These are phyloP conservation scores for Dromococcyx pavoninus DNA, from an alignment of 2,797 vertebrate genomes.

Conservation along the genomic window DNA sequence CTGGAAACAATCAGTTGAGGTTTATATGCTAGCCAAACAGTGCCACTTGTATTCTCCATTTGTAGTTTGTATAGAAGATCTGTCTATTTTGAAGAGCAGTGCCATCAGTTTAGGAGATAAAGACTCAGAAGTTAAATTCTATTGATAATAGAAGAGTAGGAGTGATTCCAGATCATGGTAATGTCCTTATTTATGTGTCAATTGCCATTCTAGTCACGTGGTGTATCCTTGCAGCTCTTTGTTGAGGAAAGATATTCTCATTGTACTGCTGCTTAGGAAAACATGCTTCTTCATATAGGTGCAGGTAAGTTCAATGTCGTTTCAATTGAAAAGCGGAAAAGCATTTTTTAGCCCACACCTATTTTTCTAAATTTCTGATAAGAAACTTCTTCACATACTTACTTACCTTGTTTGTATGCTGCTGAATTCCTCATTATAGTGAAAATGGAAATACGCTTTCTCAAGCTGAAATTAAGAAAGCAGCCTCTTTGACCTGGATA, in stretches of 20 bases:
- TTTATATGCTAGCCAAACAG: not conserved
- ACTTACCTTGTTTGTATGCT: not conserved
- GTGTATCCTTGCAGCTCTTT: not conserved
- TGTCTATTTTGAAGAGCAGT: not conserved
- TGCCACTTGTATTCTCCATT: not conserved
- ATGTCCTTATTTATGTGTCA: not conserved
- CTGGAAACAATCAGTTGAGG: not conserved
- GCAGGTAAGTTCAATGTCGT: not conserved
- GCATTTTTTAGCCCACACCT: not conserved
- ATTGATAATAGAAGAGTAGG: not conserved
- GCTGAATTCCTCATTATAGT: not conserved
- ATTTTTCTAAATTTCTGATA: not conserved
- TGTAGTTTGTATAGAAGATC: not conserved
- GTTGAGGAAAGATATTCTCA: not conserved
- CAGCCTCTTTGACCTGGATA: not conserved
- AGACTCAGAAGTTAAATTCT: not conserved
- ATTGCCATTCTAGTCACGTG: not conserved
- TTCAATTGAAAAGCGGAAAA: not conserved
- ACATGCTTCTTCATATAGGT: not conserved
- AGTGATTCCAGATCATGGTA: not conserved
- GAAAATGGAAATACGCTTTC: not conserved
- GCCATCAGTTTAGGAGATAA: not conserved
- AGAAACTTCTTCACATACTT: not conserved
- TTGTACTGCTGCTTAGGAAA: not conserved
- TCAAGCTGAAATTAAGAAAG: not conserved